phyloP scores from a whole-genome alignment of 2,797 vertebrate species.

The Tamandua tetradactyla region DNA sequence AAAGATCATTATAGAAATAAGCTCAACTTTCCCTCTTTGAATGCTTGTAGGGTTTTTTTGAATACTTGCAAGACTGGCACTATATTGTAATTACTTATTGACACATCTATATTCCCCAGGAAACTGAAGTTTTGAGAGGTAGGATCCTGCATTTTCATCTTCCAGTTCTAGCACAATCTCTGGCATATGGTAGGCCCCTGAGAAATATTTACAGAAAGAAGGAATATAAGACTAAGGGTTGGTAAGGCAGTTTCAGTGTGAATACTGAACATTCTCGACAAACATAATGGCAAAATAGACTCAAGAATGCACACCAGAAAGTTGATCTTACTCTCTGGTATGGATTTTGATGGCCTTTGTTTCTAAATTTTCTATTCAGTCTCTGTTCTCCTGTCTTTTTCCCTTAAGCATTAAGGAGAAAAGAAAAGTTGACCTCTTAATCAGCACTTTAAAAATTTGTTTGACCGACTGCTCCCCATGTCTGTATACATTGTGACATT shows the following conservation, averaged over 20 bases:
- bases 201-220: neutral
- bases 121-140: neutral
- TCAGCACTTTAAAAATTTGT: constrained; percentile 16
- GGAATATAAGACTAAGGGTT: neutral
- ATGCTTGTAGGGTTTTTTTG: neutral
- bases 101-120: neutral
- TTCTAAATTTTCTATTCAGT: neutral
- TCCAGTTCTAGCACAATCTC: neutral
- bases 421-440: neutral
- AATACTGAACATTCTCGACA: neutral
- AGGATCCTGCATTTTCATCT: neutral
- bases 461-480: neutral
- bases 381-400: neutral
- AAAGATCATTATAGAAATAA: neutral
- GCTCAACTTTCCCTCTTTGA: neutral
- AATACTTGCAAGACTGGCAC: neutral
- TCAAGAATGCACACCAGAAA: neutral
- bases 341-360: neutral
- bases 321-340: neutral
- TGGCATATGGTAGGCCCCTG: neutral
- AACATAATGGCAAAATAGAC: neutral
- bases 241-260: neutral
- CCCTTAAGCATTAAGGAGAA: neutral
- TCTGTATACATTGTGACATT: neutral
- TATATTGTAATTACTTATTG: neutral